Evolutionary conservation across 1,140 invertebrate genomes (phyloP).

Genomic region (Aphis gossypii): DNA sequence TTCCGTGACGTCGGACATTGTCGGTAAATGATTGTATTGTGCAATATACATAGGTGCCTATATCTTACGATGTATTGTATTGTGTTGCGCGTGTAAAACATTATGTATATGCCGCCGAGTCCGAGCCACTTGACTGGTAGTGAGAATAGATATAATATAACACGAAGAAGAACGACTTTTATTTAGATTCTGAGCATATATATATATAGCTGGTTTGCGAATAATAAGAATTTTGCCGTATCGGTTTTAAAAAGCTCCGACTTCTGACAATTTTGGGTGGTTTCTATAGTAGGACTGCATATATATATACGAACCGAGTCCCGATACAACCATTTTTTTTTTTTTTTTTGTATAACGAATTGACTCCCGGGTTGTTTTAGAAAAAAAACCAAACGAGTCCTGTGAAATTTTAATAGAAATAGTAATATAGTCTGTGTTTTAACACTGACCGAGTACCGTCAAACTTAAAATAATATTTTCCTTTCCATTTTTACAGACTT

Average conservation of each 20-base stretch:
- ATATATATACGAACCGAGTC: too few relatives aligned
- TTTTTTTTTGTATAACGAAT: too few relatives aligned
- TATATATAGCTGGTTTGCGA: not conserved
- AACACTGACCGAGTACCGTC: too few relatives aligned
- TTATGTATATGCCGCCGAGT: not conserved
- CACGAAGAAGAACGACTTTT: not conserved
- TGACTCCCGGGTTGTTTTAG: too few relatives aligned
- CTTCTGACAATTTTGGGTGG: not conserved
- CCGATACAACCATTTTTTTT: too few relatives aligned
- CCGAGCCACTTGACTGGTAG: not conserved
- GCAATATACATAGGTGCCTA: not conserved
- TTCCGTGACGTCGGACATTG: slow-evolving; percentile 38
- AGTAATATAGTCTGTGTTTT: too few relatives aligned
- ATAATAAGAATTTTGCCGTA: not conserved
- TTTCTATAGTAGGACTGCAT: too few relatives aligned
- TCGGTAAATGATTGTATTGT: not conserved
- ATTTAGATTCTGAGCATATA: not conserved
- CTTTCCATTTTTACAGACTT: too few relatives aligned
- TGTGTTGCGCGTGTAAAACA: not conserved
- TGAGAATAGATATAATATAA: not conserved
- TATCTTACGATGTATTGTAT: not conserved
- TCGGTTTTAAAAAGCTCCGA: not conserved
- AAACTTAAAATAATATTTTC: too few relatives aligned
- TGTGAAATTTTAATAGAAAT: too few relatives aligned
- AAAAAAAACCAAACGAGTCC: too few relatives aligned